Evolutionary conservation across 2,113 vertebrate species (phyloP).

Genomic region (Pachyramphus minor): DNA sequence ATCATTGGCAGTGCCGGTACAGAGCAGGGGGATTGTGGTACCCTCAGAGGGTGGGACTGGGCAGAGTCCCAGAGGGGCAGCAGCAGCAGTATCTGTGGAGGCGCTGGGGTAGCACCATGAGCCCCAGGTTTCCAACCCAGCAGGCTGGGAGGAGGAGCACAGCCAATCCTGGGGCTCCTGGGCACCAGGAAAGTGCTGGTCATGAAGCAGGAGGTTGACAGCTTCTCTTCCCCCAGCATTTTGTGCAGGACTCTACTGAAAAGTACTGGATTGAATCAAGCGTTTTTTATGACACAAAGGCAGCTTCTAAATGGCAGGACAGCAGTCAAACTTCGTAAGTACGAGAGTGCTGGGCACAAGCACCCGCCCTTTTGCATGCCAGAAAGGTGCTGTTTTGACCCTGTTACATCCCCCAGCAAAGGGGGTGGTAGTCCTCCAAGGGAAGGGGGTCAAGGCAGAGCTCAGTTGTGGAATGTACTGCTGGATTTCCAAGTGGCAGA

Average conservation of each 20-base stretch:
- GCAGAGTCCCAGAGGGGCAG: fast-evolving
- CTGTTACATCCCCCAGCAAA: neutral
- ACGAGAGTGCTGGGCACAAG: neutral
- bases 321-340: fast-evolving
- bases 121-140: fast-evolving
- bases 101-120: neutral
- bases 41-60: neutral
- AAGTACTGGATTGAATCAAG: neutral
- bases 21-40: neutral
- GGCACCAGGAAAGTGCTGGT: neutral
- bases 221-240: neutral
- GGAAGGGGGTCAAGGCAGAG: neutral
- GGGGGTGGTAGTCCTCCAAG: neutral
- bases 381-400: neutral
- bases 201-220: fast-evolving
- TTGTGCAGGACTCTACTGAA: fast-evolving
- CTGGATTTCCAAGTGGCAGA: neutral
- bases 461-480: neutral
- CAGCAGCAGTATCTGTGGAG: neutral
- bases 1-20: fast-evolving
- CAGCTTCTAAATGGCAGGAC: fast-evolving
- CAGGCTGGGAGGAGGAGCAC: no score
- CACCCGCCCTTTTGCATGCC: neutral
- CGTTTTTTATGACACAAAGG: fast-evolving
- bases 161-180: neutral